Base-by-base conservation (phyloP, 2,113 vertebrate species). In the Marmota flaviventris region DNA sequence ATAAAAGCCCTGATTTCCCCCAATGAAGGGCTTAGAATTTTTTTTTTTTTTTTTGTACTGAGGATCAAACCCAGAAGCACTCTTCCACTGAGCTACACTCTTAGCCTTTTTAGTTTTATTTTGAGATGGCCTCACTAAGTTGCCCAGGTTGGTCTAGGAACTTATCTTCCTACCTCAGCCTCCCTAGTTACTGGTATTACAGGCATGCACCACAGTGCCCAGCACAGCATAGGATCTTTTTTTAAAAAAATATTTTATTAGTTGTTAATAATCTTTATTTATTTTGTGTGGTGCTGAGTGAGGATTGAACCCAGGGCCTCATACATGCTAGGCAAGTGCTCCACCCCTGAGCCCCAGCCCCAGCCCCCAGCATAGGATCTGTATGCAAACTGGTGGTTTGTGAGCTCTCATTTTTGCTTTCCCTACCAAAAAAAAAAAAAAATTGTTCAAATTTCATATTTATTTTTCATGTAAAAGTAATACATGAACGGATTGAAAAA, bases 381-480 rank as follows among this genome's bases (percentile, higher is more conserved):
- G 56, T 2, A 34, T 4, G 24, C 7, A 70, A 88, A 32, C 4
- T 34, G 13, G 24, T 67, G 75, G 37, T 69, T 56, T 39, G 2
- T 69, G 32, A 81, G 37, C 13, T 29, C 45, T 83, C 20, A 3
- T 70, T n/a, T 89, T 70, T 76, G 56, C 24, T 77, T 67, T 53
- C 32, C 34, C 8, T n/a, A 81, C 45, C 69, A 77, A 78, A 78
- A 73, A 56, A 77, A 78, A 78, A 73, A 56, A 56, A 69, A 10
- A 51, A 56, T 24, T 48, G 51, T 61, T 78, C 45, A 61, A 87
- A 65, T 67, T 88, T 94, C 32, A 42, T 32, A 73, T 67, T 94
- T 85, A 61, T 42, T 84, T 92, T 86, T 76, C 72, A 84, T 32
- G 7, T 92, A 70, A 85, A 90, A 84, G n/a, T 53, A 81, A 84